These are phyloP conservation scores for Onychorhynchus coronatus DNA, from an alignment of 2,113 vertebrate genomes.

Conservation along the genomic window DNA sequence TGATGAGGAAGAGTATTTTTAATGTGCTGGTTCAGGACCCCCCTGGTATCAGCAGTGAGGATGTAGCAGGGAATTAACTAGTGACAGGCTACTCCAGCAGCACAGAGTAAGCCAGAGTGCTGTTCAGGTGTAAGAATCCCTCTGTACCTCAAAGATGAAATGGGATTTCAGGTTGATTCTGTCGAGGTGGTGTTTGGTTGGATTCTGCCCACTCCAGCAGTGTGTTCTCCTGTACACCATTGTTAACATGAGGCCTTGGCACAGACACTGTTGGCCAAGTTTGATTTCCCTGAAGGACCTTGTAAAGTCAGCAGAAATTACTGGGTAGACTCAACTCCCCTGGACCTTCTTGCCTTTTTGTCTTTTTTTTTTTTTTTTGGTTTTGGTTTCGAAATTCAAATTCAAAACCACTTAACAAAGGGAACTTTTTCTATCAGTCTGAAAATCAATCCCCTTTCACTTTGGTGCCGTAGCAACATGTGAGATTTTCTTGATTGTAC, in stretches of 20 bases:
- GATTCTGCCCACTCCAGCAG: neutral
- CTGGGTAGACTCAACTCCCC: neutral
- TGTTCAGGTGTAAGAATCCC: neutral
- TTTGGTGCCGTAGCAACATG: neutral
- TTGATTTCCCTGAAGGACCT: neutral
- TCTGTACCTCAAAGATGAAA: neutral
- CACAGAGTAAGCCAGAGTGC: neutral
- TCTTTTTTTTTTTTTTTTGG: neutral
- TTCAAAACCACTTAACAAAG: neutral
- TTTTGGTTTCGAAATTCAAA: neutral
- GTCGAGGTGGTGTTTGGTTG: neutral
- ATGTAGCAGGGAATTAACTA: neutral
- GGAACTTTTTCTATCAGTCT: neutral
- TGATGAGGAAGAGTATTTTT: neutral
- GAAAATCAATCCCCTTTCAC: neutral
- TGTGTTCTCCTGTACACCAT: neutral
- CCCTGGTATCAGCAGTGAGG: neutral
- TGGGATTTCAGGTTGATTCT: neutral
- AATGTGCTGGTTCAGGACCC: neutral
- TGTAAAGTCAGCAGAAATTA: neutral
- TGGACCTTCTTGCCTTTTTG: neutral
- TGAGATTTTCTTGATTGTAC: neutral
- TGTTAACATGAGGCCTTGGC: neutral
- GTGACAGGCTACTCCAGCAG: accelerated
- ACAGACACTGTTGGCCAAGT: neutral